These are phyloP conservation scores for Mamestra configurata DNA, from an alignment of 1,140 invertebrate genomes.

Conservation along the genomic window DNA sequence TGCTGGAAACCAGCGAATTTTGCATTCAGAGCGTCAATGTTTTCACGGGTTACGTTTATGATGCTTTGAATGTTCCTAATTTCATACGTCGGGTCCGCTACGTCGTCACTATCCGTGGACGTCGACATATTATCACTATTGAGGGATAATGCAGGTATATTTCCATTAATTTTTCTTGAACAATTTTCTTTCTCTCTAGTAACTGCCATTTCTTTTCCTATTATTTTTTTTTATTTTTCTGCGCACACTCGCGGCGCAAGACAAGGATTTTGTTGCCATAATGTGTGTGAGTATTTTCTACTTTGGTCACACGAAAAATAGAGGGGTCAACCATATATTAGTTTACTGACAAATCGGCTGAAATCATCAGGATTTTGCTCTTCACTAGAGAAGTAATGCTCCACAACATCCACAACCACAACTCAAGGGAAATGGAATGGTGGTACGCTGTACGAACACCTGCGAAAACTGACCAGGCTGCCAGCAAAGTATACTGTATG, in stretches of 20 bases:
- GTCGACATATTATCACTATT: constrained; percentile 88
- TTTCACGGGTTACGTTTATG: constrained; percentile 96
- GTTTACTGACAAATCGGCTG: too few relatives aligned
- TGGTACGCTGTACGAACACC: too few relatives aligned
- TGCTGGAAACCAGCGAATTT: constrained; percentile 95
- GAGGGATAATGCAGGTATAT: constrained; percentile 87
- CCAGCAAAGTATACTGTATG: too few relatives aligned
- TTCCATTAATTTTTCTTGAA: constrained; percentile 88
- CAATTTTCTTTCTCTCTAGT: constrained; percentile 87
- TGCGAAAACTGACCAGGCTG: too few relatives aligned
- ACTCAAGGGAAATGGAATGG: too few relatives aligned
- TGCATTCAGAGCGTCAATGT: constrained; percentile 97
- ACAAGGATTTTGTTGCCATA: constrained; percentile 64
- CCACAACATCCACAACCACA: too few relatives aligned
- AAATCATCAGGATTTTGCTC: too few relatives aligned
- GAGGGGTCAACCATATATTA: too few relatives aligned
- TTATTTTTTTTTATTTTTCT: constrained; percentile 81
- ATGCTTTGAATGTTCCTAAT: constrained; percentile 97
- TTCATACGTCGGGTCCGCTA: constrained; percentile 92
- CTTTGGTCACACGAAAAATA: constrained; percentile 9
- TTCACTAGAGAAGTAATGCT: too few relatives aligned
- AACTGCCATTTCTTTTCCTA: constrained; percentile 86
- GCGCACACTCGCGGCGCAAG: constrained; percentile 74
- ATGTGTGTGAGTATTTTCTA: constrained; percentile 16
- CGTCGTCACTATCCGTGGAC: constrained; percentile 89